Evolutionary conservation across 2,113 vertebrate species (phyloP).

Genomic region (Dicerorhinus sumatrensis): DNA sequence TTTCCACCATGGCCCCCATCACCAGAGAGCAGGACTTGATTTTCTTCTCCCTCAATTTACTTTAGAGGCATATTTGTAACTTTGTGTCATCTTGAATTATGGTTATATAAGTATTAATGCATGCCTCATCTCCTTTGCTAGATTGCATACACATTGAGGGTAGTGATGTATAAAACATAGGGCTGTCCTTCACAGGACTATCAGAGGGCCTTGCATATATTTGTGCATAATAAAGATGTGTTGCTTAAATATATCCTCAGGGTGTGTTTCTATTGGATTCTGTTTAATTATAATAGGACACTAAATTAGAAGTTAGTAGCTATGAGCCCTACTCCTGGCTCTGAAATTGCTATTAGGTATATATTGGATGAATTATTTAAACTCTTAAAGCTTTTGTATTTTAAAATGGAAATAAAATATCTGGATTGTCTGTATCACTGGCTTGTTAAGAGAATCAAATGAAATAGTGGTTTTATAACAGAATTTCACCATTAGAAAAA

Average conservation of each 20-base stretch:
- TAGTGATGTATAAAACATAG: neutral
- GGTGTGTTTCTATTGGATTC: neutral
- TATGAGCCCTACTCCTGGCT: neutral
- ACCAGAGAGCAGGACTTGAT: neutral
- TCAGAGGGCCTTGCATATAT: neutral
- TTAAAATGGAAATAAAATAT: constrained; percentile 21
- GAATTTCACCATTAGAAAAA: neutral
- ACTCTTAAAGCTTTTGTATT: neutral
- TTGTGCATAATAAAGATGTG: neutral
- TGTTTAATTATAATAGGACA: neutral
- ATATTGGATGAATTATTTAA: neutral
- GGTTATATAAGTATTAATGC: neutral
- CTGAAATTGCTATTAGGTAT: neutral
- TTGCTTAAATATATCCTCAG: neutral
- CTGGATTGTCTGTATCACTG: neutral
- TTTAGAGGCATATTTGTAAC: constrained; percentile 12
- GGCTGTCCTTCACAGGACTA: neutral
- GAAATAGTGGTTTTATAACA: neutral
- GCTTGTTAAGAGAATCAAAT: neutral
- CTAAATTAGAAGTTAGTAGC: neutral
- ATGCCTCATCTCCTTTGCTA: neutral
- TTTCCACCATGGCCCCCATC: neutral
- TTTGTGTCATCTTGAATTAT: neutral
- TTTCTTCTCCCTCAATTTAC: neutral
- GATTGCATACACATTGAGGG: neutral